phyloP scores from a whole-genome alignment of 2,797 vertebrate species.

The Bufotes viridis region DNA sequence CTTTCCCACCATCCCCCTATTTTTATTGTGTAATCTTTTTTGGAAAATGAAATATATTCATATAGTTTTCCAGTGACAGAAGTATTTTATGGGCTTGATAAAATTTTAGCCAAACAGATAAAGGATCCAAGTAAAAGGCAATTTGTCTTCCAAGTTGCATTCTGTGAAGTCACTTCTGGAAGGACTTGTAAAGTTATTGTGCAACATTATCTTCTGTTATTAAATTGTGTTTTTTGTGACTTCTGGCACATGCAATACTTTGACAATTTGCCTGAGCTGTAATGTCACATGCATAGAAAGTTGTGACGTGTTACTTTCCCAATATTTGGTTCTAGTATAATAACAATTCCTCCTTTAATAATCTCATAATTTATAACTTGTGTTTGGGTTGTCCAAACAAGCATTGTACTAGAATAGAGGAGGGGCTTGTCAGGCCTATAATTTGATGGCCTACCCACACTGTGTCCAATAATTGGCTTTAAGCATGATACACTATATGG shows the following conservation, averaged over 20 bases:
- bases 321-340: too few species aligned
- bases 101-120: neutral
- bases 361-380: too few species aligned
- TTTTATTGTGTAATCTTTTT: slow-evolving; percentile 12
- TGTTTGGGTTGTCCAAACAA: too few species aligned
- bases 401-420: too few species aligned
- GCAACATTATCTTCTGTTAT: neutral
- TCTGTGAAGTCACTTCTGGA: slow-evolving; percentile 7
- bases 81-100: neutral
- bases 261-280: neutral
- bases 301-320: too few species aligned
- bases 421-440: too few species aligned
- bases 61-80: slow-evolving; percentile 11
- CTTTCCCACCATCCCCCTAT: neutral
- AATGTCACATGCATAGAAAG: too few species aligned
- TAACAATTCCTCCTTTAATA: too few species aligned
- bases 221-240: neutral
- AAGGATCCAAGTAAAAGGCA: neutral
- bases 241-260: neutral
- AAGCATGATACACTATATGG: too few species aligned
- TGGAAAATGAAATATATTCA: neutral
- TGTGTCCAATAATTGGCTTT: too few species aligned
- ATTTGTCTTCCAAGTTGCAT: neutral
- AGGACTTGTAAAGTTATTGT: neutral
- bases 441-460: too few species aligned